These are phyloP conservation scores for Neomicropteryx cornuta DNA, from an alignment of 1,140 invertebrate genomes.

Conservation along the genomic window DNA sequence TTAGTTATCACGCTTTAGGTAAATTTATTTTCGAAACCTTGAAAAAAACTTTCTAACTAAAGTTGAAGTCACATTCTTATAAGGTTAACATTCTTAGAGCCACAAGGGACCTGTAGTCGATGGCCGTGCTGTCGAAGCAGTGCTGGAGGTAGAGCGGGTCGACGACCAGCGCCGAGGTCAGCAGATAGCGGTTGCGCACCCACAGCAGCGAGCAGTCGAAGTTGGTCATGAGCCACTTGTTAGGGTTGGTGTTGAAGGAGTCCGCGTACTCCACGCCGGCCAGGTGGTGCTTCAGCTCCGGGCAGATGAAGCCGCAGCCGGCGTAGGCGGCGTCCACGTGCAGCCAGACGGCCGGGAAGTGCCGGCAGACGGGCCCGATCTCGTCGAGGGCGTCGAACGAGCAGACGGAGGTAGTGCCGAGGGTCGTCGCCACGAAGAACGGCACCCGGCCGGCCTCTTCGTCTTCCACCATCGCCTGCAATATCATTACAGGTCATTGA, in stretches of 20 bases:
- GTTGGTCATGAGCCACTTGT: conserved; percentile 94
- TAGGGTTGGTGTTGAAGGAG: conserved; percentile 97
- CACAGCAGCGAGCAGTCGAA: conserved; percentile 98
- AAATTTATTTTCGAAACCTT: too few relatives aligned
- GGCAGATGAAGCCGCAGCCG: conserved; percentile 88
- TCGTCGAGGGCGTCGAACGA: conserved; percentile 87
- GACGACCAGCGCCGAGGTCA: conserved; percentile 90
- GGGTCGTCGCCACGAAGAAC: conserved; percentile 89
- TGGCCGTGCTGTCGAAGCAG: conserved; percentile 88
- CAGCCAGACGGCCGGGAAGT: conserved; percentile 69
- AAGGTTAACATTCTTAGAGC: too few relatives aligned
- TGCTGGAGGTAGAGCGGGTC: conserved; percentile 98
- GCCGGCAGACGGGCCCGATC: conserved; percentile 78
- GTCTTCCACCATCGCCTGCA: conserved; percentile 86
- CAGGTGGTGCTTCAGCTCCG: conserved; percentile 76
- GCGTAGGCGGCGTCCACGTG: conserved; percentile 91
- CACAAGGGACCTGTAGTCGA: conserved; percentile 96
- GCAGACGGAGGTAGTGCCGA: conserved; percentile 93
- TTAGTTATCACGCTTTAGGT: too few relatives aligned
- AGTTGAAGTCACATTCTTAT: too few relatives aligned
- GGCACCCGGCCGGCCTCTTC: conserved; percentile 82
- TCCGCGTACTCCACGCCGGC: conserved; percentile 78
- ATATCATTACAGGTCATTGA: neutral
- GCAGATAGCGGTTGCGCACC: conserved; percentile 79
- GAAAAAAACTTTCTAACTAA: too few relatives aligned